Conservation (phyloP, 2,888 invertebrate genomes). For the Caenorhabditis sp. region DNA sequence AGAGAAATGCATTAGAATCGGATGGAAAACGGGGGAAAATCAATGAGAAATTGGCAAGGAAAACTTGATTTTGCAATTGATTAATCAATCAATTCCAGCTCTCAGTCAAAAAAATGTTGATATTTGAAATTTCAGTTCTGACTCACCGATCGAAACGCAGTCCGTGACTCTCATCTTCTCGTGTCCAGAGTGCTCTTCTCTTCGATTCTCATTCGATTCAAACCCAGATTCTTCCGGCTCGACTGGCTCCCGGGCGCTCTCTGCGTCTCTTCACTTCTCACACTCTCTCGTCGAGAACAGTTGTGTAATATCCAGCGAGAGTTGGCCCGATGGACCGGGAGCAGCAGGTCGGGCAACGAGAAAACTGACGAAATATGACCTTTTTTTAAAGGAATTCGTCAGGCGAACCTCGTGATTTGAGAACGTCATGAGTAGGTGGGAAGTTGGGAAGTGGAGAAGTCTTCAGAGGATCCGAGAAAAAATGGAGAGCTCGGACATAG, state of each 20-base stretch:
- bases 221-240: slow-evolving; percentile 29
- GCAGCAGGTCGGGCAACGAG: slow-evolving; percentile 6
- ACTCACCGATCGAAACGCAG: slow-evolving; percentile 41
- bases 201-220: slow-evolving; percentile 28
- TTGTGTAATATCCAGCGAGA: slow-evolving; percentile 52
- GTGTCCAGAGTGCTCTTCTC: slow-evolving; percentile 20
- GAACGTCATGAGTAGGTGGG: slow-evolving; percentile 19
- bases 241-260: slow-evolving; percentile 3
- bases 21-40: no score
- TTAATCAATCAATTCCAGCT: no score
- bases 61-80: no score
- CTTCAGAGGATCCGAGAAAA: not conserved
- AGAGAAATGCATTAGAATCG: not conserved
- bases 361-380: slow-evolving; percentile 6
- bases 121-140: not conserved
- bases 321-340: slow-evolving; percentile 14
- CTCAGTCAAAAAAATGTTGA: not conserved
- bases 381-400: slow-evolving; percentile 43
- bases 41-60: no score
- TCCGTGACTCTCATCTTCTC: slow-evolving; percentile 25
- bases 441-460: slow-evolving; percentile 4
- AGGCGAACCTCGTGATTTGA: slow-evolving; percentile 30
- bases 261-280: slow-evolving; percentile 22
- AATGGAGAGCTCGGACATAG: no score
- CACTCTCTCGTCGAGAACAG: slow-evolving; percentile 32